Conservation (phyloP, 2,113 vertebrate genomes). For the Delphinapterus leucas region DNA sequence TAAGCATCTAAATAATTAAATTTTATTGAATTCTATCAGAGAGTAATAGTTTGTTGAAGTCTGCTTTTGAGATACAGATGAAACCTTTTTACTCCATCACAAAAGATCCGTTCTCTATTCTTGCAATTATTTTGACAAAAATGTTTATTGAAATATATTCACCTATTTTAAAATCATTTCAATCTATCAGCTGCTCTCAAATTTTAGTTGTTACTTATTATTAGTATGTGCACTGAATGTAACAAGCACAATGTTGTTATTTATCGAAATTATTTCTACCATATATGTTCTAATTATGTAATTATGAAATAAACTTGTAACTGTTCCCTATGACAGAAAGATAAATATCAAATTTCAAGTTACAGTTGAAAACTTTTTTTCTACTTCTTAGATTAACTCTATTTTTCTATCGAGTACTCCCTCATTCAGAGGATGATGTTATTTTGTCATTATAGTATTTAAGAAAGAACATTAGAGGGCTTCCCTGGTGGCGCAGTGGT, state of each 20-base stretch:
- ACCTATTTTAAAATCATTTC: neutral
- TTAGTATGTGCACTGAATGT: neutral
- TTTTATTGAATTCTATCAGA: neutral
- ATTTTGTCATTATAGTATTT: neutral
- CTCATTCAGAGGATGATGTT: neutral
- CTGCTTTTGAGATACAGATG: neutral
- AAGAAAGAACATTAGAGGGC: neutral
- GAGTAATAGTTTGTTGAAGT: neutral
- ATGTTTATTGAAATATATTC: neutral
- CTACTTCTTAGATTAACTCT: neutral
- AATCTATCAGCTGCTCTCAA: neutral
- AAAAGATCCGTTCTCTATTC: neutral
- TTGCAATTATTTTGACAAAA: neutral
- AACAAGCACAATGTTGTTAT: neutral
- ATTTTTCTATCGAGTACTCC: neutral
- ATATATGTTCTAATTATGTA: neutral
- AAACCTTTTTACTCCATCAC: neutral
- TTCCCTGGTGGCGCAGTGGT: too few species aligned
- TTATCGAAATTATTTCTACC: neutral
- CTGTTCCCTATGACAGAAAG: neutral
- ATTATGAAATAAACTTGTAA: slow-evolving; percentile 16
- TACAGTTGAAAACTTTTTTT: neutral
- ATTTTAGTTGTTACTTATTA: neutral
- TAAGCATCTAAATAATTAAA: neutral
- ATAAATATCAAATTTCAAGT: slow-evolving; percentile 39